Evolutionary conservation across 2,113 vertebrate species (phyloP).

Genomic region (Herpetotheres cachinnans): DNA sequence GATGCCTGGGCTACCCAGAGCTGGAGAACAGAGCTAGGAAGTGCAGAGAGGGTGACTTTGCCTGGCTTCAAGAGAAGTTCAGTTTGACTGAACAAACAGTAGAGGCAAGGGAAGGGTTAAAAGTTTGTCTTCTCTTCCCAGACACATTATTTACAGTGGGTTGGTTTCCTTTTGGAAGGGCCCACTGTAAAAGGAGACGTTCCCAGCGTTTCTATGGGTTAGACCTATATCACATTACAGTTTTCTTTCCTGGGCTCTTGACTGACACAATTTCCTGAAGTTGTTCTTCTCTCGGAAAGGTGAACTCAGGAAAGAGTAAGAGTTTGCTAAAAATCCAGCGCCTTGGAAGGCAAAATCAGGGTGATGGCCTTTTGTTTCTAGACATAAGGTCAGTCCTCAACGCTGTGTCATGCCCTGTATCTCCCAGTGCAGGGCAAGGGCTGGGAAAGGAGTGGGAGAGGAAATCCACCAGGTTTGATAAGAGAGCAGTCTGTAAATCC

Average conservation of each 20-base stretch:
- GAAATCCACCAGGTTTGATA: constrained; percentile 1
- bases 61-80: neutral
- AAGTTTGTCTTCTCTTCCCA: constrained; percentile 16
- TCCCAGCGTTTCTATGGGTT: neutral
- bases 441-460: constrained; percentile 43
- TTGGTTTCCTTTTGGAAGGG: constrained; percentile 42
- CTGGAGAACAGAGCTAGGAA: neutral
- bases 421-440: neutral
- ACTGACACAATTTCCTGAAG: constrained; percentile 1
- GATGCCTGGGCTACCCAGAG: neutral
- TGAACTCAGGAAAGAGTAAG: constrained; percentile 36
- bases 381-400: neutral
- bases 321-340: constrained; percentile 40
- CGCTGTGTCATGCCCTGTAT: neutral
- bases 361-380: neutral
- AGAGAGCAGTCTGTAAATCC: constrained; percentile 1
- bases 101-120: neutral
- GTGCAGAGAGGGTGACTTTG: neutral
- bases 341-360: neutral
- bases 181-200: neutral
- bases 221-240: neutral
- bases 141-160: constrained; percentile 38
- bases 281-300: neutral
- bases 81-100: neutral
- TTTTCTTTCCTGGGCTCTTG: constrained; percentile 31